phyloP scores from a whole-genome alignment of 2,797 vertebrate genomes.

The Bryconaethiops microstoma region DNA sequence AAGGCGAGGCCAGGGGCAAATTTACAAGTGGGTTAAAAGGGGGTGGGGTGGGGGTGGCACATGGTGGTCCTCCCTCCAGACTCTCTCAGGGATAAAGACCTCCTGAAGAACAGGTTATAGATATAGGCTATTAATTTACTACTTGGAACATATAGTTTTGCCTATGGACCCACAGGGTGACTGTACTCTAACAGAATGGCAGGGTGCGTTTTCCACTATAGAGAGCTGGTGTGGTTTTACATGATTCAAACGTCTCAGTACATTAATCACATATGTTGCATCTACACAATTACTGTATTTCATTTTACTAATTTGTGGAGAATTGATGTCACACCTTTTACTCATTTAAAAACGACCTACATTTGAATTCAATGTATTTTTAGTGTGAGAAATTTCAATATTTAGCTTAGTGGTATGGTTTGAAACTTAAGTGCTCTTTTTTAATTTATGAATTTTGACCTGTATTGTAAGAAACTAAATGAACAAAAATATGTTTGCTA shows the following conservation, averaged over 20 bases:
- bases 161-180: neutral
- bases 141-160: neutral
- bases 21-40: neutral
- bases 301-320: neutral
- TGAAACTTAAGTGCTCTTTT: too few relatives aligned
- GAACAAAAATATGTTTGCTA: neutral
- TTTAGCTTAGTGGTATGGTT: neutral
- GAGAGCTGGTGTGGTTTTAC: neutral
- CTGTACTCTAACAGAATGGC: neutral
- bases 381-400: neutral
- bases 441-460: neutral
- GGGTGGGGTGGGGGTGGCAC: slow-evolving; percentile 56
- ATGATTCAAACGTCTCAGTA: neutral
- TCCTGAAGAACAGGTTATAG: slow-evolving; percentile 64
- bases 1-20: slow-evolving; percentile 60
- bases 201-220: neutral
- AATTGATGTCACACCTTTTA: neutral
- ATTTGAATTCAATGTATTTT: too few relatives aligned
- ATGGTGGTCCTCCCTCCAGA: slow-evolving; percentile 62
- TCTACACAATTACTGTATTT: neutral
- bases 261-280: neutral
- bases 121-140: slow-evolving; percentile 31
- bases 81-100: slow-evolving; percentile 69
- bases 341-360: neutral
- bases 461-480: neutral